These are phyloP conservation scores for Acrocephalus kingi DNA, from an alignment of 2,113 vertebrate genomes.

Conservation along the genomic window DNA sequence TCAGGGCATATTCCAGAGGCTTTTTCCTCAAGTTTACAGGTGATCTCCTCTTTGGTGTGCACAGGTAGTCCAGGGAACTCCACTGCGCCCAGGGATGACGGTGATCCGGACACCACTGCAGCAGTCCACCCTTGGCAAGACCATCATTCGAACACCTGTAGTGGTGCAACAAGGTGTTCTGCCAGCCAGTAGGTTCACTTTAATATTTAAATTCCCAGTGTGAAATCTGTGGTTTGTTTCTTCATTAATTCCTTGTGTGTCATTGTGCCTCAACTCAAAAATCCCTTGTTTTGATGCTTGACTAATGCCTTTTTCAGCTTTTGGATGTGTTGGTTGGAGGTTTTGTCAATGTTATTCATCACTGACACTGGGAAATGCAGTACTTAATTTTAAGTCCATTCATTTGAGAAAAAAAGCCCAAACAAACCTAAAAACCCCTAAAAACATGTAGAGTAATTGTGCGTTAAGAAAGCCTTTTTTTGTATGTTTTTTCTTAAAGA, in stretches of 20 bases:
- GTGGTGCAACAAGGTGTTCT: slow-evolving; percentile 92
- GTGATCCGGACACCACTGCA: slow-evolving; percentile 90
- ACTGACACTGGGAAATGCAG: not conserved
- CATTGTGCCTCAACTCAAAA: not conserved
- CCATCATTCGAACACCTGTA: slow-evolving; percentile 89
- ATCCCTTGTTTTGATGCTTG: not conserved
- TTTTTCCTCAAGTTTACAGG: not conserved
- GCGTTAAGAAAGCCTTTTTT: not conserved
- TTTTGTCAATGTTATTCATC: not conserved
- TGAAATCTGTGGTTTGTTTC: slow-evolving; percentile 30
- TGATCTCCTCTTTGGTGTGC: not conserved
- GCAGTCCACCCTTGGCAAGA: slow-evolving; percentile 86
- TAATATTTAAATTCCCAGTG: slow-evolving; percentile 1
- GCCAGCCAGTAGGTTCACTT: slow-evolving; percentile 65
- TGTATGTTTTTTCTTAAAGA: not conserved
- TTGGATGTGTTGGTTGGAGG: not conserved
- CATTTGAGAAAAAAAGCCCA: not conserved
- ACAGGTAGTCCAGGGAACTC: slow-evolving; percentile 86
- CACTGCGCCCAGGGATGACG: slow-evolving; percentile 91
- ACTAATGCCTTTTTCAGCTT: not conserved
- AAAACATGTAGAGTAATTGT: not conserved
- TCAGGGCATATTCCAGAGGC: not conserved
- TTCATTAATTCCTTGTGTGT: not conserved
- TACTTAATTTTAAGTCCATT: not conserved
- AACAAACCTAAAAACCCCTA: not conserved